Percentiles rank a stretch among this genome's conserved stretches.
Evolutionary conservation across 1,140 invertebrate species (phyloP).

Genomic region (Armadillidium nasatum): DNA sequence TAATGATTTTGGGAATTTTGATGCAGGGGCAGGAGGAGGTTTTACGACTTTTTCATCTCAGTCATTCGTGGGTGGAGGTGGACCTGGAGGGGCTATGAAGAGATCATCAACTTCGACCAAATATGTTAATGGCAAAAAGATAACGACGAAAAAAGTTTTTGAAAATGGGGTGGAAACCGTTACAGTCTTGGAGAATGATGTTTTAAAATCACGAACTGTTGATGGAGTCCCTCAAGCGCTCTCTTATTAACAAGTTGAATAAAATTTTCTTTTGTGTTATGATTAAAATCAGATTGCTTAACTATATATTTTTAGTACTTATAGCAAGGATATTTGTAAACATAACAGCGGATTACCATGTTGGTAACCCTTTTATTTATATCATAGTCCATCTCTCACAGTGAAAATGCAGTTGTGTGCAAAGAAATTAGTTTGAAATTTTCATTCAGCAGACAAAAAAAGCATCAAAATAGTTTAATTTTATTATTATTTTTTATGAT

Average conservation of each 20-base stretch:
- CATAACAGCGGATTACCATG: no score
- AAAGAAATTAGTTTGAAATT: no score
- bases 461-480: no score
- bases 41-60: slow-evolving; percentile 64
- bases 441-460: no score
- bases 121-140: slow-evolving; percentile 91
- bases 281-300: no score
- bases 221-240: slow-evolving; percentile 85
- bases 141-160: slow-evolving; percentile 89
- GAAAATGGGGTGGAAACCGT: slow-evolving; percentile 95
- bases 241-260: slow-evolving; percentile 51
- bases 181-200: slow-evolving; percentile 92
- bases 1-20: slow-evolving; percentile 53
- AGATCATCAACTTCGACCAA: slow-evolving; percentile 87
- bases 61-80: slow-evolving; percentile 28
- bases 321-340: no score
- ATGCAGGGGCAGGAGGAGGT: slow-evolving; percentile 50
- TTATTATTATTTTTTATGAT: no score
- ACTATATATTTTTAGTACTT: no score
- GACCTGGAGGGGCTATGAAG: slow-evolving; percentile 60
- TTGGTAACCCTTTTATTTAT: no score
- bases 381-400: no score
- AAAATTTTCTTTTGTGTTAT: no score
- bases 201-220: slow-evolving; percentile 90
- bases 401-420: no score